Conservation (phyloP, 2,113 vertebrate species). For the Pheucticus melanocephalus region DNA sequence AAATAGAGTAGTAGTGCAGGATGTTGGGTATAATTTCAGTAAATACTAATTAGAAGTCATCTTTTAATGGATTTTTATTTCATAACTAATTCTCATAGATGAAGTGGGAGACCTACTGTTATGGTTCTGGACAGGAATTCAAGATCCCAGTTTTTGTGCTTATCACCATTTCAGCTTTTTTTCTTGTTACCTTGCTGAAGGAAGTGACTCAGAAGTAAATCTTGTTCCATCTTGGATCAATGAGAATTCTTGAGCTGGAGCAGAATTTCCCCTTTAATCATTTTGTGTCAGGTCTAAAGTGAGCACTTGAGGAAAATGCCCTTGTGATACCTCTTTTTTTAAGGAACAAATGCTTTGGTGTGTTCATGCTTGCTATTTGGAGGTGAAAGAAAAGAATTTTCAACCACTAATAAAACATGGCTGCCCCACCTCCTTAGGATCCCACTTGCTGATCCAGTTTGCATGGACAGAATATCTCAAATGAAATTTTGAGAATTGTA, state of each 20-base stretch:
- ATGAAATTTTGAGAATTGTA: not conserved
- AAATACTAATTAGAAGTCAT: not conserved
- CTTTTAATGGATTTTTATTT: not conserved
- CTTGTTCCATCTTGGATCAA: not conserved
- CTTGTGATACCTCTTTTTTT: not conserved
- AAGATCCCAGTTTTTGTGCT: not conserved
- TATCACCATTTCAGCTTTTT: not conserved
- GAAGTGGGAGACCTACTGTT: not conserved
- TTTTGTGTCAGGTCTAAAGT: not conserved
- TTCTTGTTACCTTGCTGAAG: not conserved
- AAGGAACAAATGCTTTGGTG: not conserved
- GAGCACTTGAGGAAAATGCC: not conserved
- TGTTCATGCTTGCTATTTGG: not conserved
- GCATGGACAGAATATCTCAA: not conserved
- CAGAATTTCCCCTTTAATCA: not conserved
- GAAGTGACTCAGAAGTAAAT: not conserved
- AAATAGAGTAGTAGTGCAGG: not conserved
- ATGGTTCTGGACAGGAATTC: not conserved
- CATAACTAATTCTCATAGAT: not conserved
- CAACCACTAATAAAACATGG: not conserved
- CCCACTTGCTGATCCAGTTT: not conserved
- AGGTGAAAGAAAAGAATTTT: not conserved
- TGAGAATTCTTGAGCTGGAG: not conserved
- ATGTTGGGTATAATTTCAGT: not conserved
- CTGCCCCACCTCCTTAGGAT: not conserved